Evolutionary conservation across 2,888 invertebrate species (phyloP), one percentile per base, ranked within the genome.

Genomic region (Rhorus exstirpatorius): DNA sequence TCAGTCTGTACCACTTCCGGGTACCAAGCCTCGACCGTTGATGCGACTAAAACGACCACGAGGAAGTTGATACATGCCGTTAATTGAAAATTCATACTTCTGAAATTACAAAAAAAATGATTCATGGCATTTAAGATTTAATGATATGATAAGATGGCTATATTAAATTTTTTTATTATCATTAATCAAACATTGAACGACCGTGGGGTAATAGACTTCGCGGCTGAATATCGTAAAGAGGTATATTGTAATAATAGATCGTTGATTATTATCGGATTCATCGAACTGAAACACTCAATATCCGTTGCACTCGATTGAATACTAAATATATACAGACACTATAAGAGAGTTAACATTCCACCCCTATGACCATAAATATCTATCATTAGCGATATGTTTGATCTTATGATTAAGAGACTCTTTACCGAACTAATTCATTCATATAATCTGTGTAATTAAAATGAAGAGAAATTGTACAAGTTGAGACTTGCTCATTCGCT

Each of bases 21-120:
- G n/a, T 46, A 21, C 58, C 38, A 58, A 46, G 38, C 68, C 17
- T 71, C 26, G 31, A 46, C 49, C 24, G 71, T 24, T 6, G 51
- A 67, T 44, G 58, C 53, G 17, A 71, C 46, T 12, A 71, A 38
- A 46, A 49, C 44, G 31, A 68, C 8, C n/a, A 76, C 21, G 53
- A 80, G 61, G 60, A 76, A 31, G 31, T 60, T 67, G 19, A 76
- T 21, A n/a, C 71, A 55, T 65, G 75, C 8, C 35, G 35, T 61
- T 35, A 21, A n/a, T 21, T 49, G 61, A 46, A 46, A 35, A 44
- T 68, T 53, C 83, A 76, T 83, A 12, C 44, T 83, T 63, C 83
- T 83, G 76, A 26, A 61, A 80, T 14, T 6, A n/a, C 31, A 26
- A 7, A 51, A 17, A 68, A 41, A 1, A 31, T 31, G 31, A 3